A percentile compares a stretch with the other conserved stretches of the same genome.
Evolutionary conservation across 2,888 invertebrate species (phyloP).

Genomic region (Nomada hirtipes): DNA sequence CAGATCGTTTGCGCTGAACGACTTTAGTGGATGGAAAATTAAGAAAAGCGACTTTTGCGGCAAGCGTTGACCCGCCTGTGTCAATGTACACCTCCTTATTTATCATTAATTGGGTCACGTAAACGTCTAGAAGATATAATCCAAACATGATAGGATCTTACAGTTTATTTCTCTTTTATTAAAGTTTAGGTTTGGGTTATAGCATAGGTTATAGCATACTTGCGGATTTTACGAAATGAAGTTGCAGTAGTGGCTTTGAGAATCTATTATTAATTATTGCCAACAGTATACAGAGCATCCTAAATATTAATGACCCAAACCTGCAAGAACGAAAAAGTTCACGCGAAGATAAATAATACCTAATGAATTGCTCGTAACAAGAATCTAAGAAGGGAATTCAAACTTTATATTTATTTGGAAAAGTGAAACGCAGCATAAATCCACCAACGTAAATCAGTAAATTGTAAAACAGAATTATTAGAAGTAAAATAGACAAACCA

Average conservation of each 20-base stretch:
- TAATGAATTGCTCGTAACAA: no score
- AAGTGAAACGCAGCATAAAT: no score
- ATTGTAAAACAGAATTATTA: no score
- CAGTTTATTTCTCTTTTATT: not conserved
- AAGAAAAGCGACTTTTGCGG: slow-evolving; percentile 57
- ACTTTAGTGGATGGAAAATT: slow-evolving; percentile 58
- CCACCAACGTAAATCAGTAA: no score
- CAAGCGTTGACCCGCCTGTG: slow-evolving; percentile 45
- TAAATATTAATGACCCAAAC: no score
- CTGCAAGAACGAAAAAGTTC: no score
- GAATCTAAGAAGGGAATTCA: no score
- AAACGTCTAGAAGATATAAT: slow-evolving; percentile 63
- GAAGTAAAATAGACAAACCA: no score
- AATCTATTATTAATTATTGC: not conserved
- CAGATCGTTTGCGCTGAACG: slow-evolving; percentile 5
- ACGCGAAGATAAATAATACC: no score
- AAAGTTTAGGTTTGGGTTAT: not conserved
- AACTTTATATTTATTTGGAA: no score
- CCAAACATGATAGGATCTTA: slow-evolving; percentile 42
- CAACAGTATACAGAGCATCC: not conserved
- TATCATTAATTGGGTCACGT: slow-evolving; percentile 52
- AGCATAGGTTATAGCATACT: slow-evolving; percentile 40
- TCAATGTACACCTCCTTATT: slow-evolving; percentile 55
- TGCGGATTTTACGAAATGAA: slow-evolving; percentile 37
- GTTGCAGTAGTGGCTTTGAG: not conserved